phyloP scores from a whole-genome alignment of 2,888 invertebrate genomes.

The Pycnomerus fuliginosus region DNA sequence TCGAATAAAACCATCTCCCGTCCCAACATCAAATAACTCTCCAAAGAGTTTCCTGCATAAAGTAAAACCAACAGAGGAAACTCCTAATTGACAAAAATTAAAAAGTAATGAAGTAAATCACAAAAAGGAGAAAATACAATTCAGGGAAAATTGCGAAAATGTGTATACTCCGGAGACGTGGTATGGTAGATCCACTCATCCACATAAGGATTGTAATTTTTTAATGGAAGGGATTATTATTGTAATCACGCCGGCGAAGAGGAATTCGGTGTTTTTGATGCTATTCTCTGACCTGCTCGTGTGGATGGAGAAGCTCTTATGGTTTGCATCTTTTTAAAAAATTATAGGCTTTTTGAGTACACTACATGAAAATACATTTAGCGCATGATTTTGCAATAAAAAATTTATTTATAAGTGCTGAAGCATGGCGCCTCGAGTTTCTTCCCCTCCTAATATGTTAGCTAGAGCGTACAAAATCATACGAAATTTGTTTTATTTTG shows the following conservation, averaged over 20 bases:
- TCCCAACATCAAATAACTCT: not conserved
- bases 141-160: too few species aligned
- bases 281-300: too few species aligned
- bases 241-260: constrained; percentile 13
- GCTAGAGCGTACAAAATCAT: too few species aligned
- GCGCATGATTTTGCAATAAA: too few species aligned
- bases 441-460: too few species aligned
- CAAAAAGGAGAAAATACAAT: constrained; percentile 14
- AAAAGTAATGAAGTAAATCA: constrained; percentile 32
- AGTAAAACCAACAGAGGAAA: constrained; percentile 30
- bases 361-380: too few species aligned
- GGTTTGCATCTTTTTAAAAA: constrained; percentile 16
- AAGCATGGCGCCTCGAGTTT: too few species aligned
- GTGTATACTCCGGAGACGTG: too few species aligned
- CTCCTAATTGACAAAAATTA: constrained; percentile 33
- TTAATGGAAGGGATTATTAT: constrained; percentile 16
- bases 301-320: constrained; percentile 7
- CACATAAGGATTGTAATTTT: too few species aligned
- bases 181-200: too few species aligned
- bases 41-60: constrained; percentile 25
- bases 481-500: constrained; percentile 24
- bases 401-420: too few species aligned
- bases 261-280: constrained; percentile 17
- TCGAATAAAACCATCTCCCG: not conserved
- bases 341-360: constrained; percentile 19